Percentiles rank a stretch among this genome's conserved stretches.
Evolutionary conservation across 1,140 invertebrate genomes (phyloP).

Genomic region (Danaus plexippus): DNA sequence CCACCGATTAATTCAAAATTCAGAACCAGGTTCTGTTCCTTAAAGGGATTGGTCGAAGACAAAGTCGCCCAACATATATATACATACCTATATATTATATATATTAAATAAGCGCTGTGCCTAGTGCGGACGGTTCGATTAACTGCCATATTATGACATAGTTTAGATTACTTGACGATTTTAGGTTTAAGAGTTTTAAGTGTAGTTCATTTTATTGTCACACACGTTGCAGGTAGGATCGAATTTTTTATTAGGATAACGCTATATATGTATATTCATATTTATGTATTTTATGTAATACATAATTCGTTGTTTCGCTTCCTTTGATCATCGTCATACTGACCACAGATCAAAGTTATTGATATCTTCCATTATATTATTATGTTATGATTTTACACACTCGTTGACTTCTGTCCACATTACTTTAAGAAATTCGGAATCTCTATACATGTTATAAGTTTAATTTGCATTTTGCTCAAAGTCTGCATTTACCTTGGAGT

Average conservation of each 20-base stretch:
- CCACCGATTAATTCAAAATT: slow-evolving; percentile 66
- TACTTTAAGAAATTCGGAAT: slow-evolving; percentile 48
- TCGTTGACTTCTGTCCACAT: slow-evolving; percentile 62
- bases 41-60: slow-evolving; percentile 43
- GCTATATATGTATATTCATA: slow-evolving; percentile 39
- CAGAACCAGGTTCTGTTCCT: slow-evolving; percentile 60
- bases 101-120: slow-evolving; percentile 42
- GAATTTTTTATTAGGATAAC: slow-evolving; percentile 64
- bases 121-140: slow-evolving; percentile 64
- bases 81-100: slow-evolving; percentile 1
- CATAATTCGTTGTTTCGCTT: slow-evolving; percentile 46
- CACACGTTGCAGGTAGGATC: slow-evolving; percentile 58
- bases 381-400: slow-evolving; percentile 44
- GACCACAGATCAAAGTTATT: slow-evolving; percentile 28
- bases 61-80: slow-evolving; percentile 40
- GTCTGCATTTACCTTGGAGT: slow-evolving; percentile 46
- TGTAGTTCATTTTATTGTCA: slow-evolving; percentile 58
- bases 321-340: slow-evolving; percentile 35
- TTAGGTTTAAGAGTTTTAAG: slow-evolving; percentile 55
- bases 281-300: slow-evolving; percentile 38
- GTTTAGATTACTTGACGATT: slow-evolving; percentile 62
- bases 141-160: slow-evolving; percentile 72
- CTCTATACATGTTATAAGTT: slow-evolving; percentile 48
- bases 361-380: slow-evolving; percentile 40
- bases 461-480: slow-evolving; percentile 58